Conservation (phyloP, 2,113 vertebrate genomes). For the Salminus brasiliensis region DNA sequence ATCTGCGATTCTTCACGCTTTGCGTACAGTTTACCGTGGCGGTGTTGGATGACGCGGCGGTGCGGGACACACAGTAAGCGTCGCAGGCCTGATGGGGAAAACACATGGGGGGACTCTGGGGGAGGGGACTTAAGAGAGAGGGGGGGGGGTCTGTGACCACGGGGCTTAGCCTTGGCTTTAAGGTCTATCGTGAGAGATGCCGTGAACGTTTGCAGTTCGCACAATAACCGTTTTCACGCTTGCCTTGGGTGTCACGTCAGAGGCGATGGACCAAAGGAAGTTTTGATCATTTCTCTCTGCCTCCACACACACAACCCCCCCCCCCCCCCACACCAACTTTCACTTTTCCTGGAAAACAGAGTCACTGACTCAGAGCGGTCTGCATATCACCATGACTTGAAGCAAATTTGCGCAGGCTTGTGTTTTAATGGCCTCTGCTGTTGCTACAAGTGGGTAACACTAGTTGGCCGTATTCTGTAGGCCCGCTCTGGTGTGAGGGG, state of each 20-base stretch:
- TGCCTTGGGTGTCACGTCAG: conserved; percentile 10
- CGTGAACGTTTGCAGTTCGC: conserved; percentile 10
- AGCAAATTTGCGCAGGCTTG: neutral
- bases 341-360: conserved; percentile 1
- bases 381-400: neutral
- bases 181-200: conserved; percentile 26
- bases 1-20: conserved; percentile 84
- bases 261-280: neutral
- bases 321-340: neutral
- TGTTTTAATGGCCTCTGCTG: neutral
- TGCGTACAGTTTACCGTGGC: conserved; percentile 82
- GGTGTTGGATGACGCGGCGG: conserved; percentile 77
- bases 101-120: conserved; percentile 72
- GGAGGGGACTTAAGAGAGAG: conserved; percentile 26
- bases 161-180: conserved; percentile 33
- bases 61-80: conserved; percentile 51
- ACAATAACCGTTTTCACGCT: conserved; percentile 31
- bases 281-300: conserved; percentile 1
- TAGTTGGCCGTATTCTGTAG: neutral
- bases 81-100: conserved; percentile 74
- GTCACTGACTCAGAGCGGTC: neutral
- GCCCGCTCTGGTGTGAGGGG: neutral
- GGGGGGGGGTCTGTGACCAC: conserved; percentile 15
- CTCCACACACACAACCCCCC: too few species aligned
- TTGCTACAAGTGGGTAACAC: neutral